These are phyloP conservation scores for Telenomus remus DNA, from an alignment of 1,140 invertebrate genomes.

Conservation along the genomic window DNA sequence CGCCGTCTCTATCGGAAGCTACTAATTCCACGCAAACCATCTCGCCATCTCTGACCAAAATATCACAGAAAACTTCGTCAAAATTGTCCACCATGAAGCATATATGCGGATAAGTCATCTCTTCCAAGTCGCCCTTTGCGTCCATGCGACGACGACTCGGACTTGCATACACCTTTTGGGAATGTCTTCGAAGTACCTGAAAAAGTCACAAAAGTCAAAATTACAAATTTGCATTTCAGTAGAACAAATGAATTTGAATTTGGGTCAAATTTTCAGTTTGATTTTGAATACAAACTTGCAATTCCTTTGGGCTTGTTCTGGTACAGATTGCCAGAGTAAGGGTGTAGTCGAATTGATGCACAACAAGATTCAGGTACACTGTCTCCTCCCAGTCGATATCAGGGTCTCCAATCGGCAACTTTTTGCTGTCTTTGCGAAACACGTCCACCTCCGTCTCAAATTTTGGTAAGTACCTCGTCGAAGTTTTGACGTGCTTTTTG, in stretches of 20 bases:
- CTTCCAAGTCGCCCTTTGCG: conserved; percentile 97
- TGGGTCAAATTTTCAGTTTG: too few species aligned
- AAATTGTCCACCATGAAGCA: conserved; percentile 99
- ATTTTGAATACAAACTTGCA: conserved; percentile 89
- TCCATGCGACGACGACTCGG: conserved; percentile 97
- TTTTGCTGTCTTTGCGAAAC: conserved; percentile 96
- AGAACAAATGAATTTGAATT: too few species aligned
- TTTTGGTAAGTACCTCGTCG: conserved; percentile 89
- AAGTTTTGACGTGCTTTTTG: conserved; percentile 91
- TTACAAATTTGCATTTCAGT: too few species aligned
- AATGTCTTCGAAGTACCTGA: conserved; percentile 89
- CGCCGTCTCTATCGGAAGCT: conserved; percentile 88
- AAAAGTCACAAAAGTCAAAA: background rate
- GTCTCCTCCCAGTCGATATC: conserved; percentile 99
- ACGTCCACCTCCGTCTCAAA: conserved; percentile 96
- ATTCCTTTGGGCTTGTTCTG: conserved; percentile 95
- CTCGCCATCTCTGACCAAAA: conserved; percentile 96
- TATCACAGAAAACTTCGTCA: conserved; percentile 98
- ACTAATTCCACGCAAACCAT: conserved; percentile 99
- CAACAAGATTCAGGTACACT: conserved; percentile 97
- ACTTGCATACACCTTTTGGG: conserved; percentile 96
- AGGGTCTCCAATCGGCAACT: conserved; percentile 94
- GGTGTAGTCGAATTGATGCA: conserved; percentile 99
- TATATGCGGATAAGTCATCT: conserved; percentile 99
- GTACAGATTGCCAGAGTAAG: conserved; percentile 98